Evolutionary conservation across 2,888 invertebrate species (phyloP), one percentile per base, ranked within the genome.

Genomic region (Coenonympha glycerion): DNA sequence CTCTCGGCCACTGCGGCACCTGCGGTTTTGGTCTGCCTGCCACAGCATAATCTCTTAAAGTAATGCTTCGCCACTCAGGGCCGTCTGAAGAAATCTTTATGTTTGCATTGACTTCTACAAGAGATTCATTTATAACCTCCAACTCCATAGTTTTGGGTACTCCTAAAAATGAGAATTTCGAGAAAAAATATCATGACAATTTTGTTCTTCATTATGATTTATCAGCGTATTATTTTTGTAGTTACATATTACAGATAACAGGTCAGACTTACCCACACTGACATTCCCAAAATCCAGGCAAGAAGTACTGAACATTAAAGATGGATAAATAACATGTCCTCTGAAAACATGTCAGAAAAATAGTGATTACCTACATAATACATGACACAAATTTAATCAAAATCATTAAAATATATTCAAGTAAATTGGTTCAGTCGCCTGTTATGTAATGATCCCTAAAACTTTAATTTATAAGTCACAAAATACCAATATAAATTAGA

Each of bases 251-350:
- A n/a, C n/a, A n/a, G n/a, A n/a, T n/a, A n/a, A n/a, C n/a, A n/a
- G n/a, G n/a, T n/a, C n/a, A n/a, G n/a, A n/a, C 74, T 73, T 74
- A 90, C 91, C 91, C 60, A 90, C 69, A 52, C 91, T 86, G 9
- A 89, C 82, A 34, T 66, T 71, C 28, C 89, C 90, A 66, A 91
- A 91, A 71, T 91, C 87, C 39, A 91, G 67, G 55, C 77, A 79
- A 0, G 80, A 76, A 28, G 82, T 73, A 57, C 88, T 86, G 57
- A 90, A 89, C 64, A 71, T 82, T 19, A 92, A 64, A 6, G 89
- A 82, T 1, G 92, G 92, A 62, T 89, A 90, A 48, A 91, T 75
- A 1, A 91, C 83, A 65, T 83, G 87, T 11, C 92, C 92, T 61
- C 91, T 92, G 70, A 53, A 87, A 82, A 52, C 18, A n/a, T n/a